These are phyloP conservation scores for Taeniopygia guttata DNA, from an alignment of 2,797 vertebrate species.

Conservation along the genomic window DNA sequence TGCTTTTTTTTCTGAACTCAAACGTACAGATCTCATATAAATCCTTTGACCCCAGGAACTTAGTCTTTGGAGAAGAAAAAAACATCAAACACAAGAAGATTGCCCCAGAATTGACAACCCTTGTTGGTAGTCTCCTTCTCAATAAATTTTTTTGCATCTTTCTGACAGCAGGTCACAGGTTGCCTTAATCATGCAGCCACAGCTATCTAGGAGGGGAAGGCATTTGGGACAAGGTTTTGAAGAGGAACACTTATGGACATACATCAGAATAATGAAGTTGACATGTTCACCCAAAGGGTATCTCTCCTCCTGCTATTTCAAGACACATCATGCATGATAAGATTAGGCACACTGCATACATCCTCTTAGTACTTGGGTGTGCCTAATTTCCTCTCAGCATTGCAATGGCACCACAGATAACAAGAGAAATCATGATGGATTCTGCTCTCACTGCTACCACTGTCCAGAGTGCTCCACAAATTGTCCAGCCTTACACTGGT, in stretches of 20 bases:
- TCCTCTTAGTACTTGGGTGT: not conserved
- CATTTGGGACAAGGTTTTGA: not conserved
- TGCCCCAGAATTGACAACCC: not conserved
- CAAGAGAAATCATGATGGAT: not conserved
- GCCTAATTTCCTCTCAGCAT: not conserved
- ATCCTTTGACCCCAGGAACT: not conserved
- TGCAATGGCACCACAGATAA: not conserved
- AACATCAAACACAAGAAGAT: not conserved
- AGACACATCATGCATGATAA: not conserved
- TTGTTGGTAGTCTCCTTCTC: not conserved
- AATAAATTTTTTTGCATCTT: not conserved
- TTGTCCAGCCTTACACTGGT: not conserved
- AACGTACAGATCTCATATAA: constrained; percentile 10
- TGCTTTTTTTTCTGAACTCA: not conserved
- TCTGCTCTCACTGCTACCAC: not conserved
- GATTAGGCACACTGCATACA: not conserved
- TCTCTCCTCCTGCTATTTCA: not conserved
- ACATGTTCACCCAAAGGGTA: not conserved
- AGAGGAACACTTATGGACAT: not conserved
- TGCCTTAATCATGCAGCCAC: not conserved
- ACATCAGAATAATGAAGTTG: not conserved
- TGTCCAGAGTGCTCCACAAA: not conserved
- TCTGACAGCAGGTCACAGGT: not conserved
- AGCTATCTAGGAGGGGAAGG: not conserved
- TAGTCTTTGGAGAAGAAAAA: constrained; percentile 3